Evolutionary conservation across 2,113 vertebrate genomes (phyloP), one percentile per base, ranked within the genome.

Genomic region (Todiramphus chloris): DNA sequence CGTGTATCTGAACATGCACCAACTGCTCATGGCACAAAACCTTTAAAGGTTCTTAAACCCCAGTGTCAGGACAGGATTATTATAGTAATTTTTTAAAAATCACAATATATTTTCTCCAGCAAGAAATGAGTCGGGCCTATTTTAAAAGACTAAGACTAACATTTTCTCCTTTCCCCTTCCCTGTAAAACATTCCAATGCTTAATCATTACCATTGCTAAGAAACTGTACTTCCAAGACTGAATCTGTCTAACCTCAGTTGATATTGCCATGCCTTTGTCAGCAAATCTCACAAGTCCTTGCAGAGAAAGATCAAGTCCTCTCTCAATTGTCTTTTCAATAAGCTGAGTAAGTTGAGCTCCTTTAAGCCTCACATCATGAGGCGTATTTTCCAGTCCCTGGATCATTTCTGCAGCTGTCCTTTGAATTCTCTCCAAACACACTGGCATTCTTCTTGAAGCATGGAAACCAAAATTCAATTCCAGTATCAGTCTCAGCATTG

Each of bases 331-430:
- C 95, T 96, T 93, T 84, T 91, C 94, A 96, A 96, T 76, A 89
- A 93, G 90, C 80, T 89, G 85, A 93, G 92, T 93, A 96, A 92
- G 94, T 94, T 95, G 95, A 96, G 95, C 89, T 96, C 74, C 92
- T 94, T 96, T 95, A 96, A 96, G 94, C 94, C 86, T 91, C 83
- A 68, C 90, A 96, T 96, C 95, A 89, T 90, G 94, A 96, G 86
- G 85, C 80, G 96, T 93, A 93, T 96, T 95, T 96, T 95, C 94
- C 92, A 97, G 95, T 84, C 91, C 88, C 92, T 95, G 83, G 92
- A 97, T 96, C 95, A 94, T 91, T 97, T 96, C 87, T 96, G 90
- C 92, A 94, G 95, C 95, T 95, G 92, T 95, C 96, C 94, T 96
- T 86, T 96, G 96, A 96, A 96, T 96, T 88, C 78, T 59, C 91